Conservation (phyloP, 2,888 invertebrate genomes). For the Chloroclysta siterata region DNA sequence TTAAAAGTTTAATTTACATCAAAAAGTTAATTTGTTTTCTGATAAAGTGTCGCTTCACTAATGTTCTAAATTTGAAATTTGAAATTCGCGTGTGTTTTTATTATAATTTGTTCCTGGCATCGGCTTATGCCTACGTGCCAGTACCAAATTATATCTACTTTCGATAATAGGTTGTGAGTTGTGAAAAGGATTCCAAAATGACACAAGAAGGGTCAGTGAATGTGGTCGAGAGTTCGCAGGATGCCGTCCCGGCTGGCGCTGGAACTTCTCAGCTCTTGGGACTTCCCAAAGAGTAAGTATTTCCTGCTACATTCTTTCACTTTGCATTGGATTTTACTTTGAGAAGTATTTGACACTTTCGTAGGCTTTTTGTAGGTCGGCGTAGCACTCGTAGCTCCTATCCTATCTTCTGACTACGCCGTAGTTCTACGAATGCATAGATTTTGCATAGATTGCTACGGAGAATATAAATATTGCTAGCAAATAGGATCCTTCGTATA, state of each 20-base stretch:
- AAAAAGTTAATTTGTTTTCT: background rate
- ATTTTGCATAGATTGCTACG: background rate
- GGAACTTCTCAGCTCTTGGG: conserved; percentile 29
- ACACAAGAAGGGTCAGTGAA: conserved; percentile 65
- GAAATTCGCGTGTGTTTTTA: conserved; percentile 40
- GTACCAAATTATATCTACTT: conserved; percentile 36
- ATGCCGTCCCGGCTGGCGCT: conserved; percentile 8
- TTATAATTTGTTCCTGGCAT: conserved; percentile 44
- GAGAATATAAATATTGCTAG: background rate
- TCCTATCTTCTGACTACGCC: background rate
- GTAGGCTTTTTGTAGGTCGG: background rate
- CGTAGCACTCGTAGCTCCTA: background rate
- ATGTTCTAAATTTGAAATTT: conserved; percentile 23
- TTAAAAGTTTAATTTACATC: background rate
- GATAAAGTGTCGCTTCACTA: conserved; percentile 25
- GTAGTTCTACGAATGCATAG: background rate
- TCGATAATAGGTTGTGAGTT: conserved; percentile 48
- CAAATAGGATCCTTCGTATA: too few species aligned
- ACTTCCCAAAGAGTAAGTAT: conserved; percentile 45
- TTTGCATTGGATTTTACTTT: background rate
- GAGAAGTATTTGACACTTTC: background rate
- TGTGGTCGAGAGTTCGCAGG: conserved; percentile 53
- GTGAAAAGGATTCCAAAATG: conserved; percentile 55
- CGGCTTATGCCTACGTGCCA: conserved; percentile 33
- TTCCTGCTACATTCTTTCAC: background rate